A percentile compares a stretch with the other conserved stretches of the same genome.
phyloP scores from a whole-genome alignment of 2,113 vertebrate genomes.

The Eulemur rufifrons region DNA sequence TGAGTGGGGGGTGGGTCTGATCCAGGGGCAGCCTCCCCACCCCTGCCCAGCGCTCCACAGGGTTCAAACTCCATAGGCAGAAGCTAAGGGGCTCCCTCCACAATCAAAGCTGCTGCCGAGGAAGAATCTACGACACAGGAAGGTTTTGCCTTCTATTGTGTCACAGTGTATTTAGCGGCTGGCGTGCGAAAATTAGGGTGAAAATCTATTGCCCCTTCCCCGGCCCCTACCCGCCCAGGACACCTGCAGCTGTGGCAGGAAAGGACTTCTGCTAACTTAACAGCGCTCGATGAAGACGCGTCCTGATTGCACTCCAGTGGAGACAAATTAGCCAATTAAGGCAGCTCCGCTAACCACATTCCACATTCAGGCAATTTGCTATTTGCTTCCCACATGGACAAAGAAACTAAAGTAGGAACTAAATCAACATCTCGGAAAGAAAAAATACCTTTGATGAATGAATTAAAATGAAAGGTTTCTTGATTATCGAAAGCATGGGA shows the following conservation, averaged over 20 bases:
- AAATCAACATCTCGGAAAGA: not conserved
- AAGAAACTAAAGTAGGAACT: not conserved
- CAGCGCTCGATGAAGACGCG: not conserved
- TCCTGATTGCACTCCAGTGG: not conserved
- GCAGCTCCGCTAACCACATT: not conserved
- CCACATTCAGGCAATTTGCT: not conserved
- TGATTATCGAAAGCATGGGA: not conserved
- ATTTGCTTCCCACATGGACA: not conserved
- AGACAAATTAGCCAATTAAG: not conserved
- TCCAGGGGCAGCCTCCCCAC: not conserved
- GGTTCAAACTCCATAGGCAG: not conserved
- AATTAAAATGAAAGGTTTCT: not conserved
- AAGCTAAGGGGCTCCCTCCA: not conserved
- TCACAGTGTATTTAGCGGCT: not conserved
- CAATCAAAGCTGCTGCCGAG: not conserved
- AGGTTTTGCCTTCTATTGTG: not conserved
- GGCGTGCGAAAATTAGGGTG: not conserved
- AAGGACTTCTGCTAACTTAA: not conserved
- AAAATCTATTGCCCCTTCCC: not conserved
- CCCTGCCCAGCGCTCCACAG: not conserved
- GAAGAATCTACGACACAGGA: not conserved
- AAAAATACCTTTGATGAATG: not conserved
- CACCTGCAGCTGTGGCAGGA: not conserved
- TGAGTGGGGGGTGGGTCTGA: not conserved
- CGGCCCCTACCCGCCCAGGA: not conserved